Base-by-base conservation (phyloP, 2,888 invertebrate genomes). In the Pterostichus madidus region DNA sequence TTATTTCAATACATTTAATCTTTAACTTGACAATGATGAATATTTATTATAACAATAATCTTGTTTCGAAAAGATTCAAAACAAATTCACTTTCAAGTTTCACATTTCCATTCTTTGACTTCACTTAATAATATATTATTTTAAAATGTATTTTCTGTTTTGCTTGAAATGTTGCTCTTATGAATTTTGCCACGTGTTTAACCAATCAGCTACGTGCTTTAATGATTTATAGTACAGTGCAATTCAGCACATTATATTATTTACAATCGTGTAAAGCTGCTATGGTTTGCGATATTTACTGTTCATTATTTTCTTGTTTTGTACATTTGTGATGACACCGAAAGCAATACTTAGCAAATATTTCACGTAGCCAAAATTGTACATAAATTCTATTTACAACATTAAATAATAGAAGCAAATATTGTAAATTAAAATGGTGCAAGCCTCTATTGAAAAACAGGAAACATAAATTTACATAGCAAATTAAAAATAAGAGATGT, bases 301-400 rank as follows among this genome's bases (percentile, higher is more conserved):
- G 15, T 59, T 59, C 59, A 31, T 32, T 3, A 59, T 64, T 32
- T 64, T 24, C 24, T 24, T 35, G 17, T 59, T 59, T 59, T 31
- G 11, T 64, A 15, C 24, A 10, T 61, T 61, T 46, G 68, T 71
- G 68, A 44, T 64, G 39, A 81, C 81, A 81, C 61, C 61, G 61
- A 81, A 81, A 81, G 81, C 81, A 75, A 80, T 61, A 81, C 61
- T 52, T 44, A 81, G 81, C 73, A 56, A 81, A 59, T 56, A 71
- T 78, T 78, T 46, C 80, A 80, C 71, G 68, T 35, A 71, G 80
- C 71, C 68, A 71, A 80, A 73, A 73, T 56, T 81, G 75, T 61
- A 81, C 81, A 81, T 73, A 80, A 80, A 68, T 59, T 61, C 81
- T 81, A 81, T 81, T 17, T 81, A 81, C 81, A 81, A 75, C 73